These are phyloP conservation scores for Pteropus alecto DNA, from an alignment of 2,113 vertebrate genomes.

Conservation along the genomic window DNA sequence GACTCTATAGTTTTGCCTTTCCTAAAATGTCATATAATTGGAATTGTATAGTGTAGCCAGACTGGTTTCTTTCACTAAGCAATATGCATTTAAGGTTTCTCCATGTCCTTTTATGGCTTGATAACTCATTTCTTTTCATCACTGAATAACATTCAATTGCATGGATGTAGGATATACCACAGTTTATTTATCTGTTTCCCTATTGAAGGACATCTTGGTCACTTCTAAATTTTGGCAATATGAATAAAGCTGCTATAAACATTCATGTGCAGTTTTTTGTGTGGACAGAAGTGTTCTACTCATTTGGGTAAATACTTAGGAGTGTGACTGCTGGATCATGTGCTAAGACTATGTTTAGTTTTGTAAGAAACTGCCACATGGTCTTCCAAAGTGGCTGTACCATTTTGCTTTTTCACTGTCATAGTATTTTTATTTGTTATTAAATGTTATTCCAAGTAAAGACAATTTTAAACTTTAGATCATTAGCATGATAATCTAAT, in stretches of 20 bases:
- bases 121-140: not conserved
- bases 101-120: not conserved
- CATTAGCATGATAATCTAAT: not conserved
- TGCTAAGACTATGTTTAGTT: not conserved
- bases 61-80: not conserved
- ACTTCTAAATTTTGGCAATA: constrained; percentile 21
- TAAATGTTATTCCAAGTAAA: not conserved
- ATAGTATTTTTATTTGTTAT: not conserved
- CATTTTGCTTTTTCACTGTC: not conserved
- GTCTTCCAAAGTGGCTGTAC: not conserved
- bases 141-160: not conserved
- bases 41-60: not conserved
- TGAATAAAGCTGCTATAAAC: not conserved
- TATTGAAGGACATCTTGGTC: not conserved
- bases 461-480: constrained; percentile 2
- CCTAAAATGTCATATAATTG: not conserved
- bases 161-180: not conserved
- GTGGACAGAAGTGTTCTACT: not conserved
- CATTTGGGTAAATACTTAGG: not conserved
- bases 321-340: not conserved
- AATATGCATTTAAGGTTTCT: not conserved
- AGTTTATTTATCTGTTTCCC: not conserved
- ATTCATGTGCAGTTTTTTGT: not conserved
- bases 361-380: not conserved
- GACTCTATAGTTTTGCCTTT: not conserved